phyloP scores from a whole-genome alignment of 2,797 vertebrate species.

The Chelon labrosus region DNA sequence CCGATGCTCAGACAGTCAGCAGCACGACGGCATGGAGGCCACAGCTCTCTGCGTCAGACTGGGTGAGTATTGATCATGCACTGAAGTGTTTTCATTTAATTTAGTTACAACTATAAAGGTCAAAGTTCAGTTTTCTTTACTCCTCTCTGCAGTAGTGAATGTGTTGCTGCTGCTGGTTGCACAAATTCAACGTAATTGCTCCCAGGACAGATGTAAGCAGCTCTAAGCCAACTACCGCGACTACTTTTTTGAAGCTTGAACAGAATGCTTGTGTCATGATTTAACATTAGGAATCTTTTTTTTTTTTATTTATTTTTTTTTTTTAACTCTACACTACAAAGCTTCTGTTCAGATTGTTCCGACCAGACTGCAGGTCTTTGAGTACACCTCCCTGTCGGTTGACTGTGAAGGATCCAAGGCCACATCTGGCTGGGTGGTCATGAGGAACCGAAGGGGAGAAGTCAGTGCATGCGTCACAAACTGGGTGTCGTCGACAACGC shows the following conservation, averaged over 20 bases:
- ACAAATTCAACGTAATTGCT: not conserved
- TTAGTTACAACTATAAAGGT: too few relatives aligned
- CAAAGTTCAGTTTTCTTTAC: too few relatives aligned
- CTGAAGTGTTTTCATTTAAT: too few relatives aligned
- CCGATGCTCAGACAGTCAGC: not conserved
- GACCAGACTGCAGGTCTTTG: constrained; percentile 2
- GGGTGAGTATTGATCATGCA: not conserved
- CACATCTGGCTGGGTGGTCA: not conserved
- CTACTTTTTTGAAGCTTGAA: too few relatives aligned
- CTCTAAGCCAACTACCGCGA: too few relatives aligned
- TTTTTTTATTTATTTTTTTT: not conserved
- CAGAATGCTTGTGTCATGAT: not conserved
- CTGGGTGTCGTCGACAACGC: not conserved
- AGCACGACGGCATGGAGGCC: not conserved
- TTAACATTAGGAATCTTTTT: not conserved
- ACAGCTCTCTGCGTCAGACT: not conserved
- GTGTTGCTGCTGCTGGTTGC: not conserved
- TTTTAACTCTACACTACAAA: not conserved
- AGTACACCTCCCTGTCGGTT: not conserved
- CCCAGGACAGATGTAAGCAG: not conserved
- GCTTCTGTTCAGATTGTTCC: constrained; percentile 4
- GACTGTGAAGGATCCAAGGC: not conserved
- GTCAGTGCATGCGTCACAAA: not conserved
- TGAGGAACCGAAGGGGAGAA: not conserved
- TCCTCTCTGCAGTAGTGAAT: not conserved